Base-by-base conservation (phyloP, 2,888 invertebrate species). In the Scaptomyza caliginosa region DNA sequence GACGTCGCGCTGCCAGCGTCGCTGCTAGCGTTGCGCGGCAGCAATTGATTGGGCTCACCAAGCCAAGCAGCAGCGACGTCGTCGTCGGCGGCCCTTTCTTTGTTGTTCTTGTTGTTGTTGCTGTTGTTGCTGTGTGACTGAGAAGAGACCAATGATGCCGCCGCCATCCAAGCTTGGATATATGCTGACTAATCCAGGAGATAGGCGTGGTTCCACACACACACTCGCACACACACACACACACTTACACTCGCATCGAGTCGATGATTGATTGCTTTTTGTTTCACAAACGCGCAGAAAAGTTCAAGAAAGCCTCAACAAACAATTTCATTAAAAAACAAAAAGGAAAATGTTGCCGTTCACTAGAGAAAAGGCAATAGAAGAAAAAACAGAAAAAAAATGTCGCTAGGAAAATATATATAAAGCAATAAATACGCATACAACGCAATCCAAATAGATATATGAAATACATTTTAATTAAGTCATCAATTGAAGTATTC, bases 111-210 rank as follows among this genome's bases (percentile, higher is more conserved):
- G 11, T 2, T 30, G 11, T 30, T 30, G 3, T 13, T 11, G 11
- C 16, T 24, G 10, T 16, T 45, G 17, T 28, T 42, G 11, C n/a
- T 45, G 8, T 45, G 28, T 67, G 52, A 52, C 48, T 43, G 62
- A 60, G 73, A 72, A 80, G 72, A 86, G 75, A 86, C 79, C 88
- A 88, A 86, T 88, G 82, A 86, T 82, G 88, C 84, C 88, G 86
- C 77, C 73, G 82, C 82, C 78, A 80, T 85, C 83, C 85, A 80
- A 73, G 38, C 49, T 55, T 74, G 76, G 82, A 88, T 89, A 86
- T 60, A 45, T 90, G 90, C 90, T 90, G 90, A 90, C 78, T 90
- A 90, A 90, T 88, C 78, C 87, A 86, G 86, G 88, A 88, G 89
- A 87, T 88, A 89, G 90, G 90, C 90, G 90, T 90, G 90, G 90